Base-by-base conservation (phyloP, 2,888 invertebrate genomes). In the Smittia sp. region DNA sequence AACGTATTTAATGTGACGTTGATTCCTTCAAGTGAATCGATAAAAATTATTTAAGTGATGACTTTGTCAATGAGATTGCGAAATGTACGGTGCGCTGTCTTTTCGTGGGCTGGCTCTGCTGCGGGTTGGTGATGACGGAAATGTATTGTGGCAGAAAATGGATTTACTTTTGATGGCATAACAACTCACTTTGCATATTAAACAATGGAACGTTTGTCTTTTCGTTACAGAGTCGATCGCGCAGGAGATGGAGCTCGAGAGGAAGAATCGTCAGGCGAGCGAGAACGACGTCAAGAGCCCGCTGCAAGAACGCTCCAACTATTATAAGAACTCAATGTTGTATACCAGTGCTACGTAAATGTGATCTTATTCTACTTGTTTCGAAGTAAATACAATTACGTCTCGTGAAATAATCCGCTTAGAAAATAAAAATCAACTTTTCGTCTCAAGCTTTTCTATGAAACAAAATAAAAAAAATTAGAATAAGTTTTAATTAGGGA, bases 291-390 rank as follows among this genome's bases (percentile, higher is more conserved):
- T 93, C 74, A 93, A 93, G 83, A 91, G 93, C 78, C 92, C 93
- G 41, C 85, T 93, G 76, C 91, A 92, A 78, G 93, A 93, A 83
- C 86, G 90, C 75, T 87, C 88, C 74, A 88, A 89, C 78, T 94
- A 94, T 83, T 94, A 93, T 85, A 94, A 94, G 84, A 94, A 93
- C 84, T 93, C 94, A 39, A 93, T 94, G 77, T 86, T 94, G 76
- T 94, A 93, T 82, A 93, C 93, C 78, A 93, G 93, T 81, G 93
- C 93, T 80, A 93, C 93, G 84, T 88, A 87, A 85, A 62, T 72
- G 72, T 72, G 72, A 72, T 72, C 52, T 27, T 25, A 63, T n/a
- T 63, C 3, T 20, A 46, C 13, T 46, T 46, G 13, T 46, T 46
- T 46, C 9, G 15, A 46, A 46, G 46, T 46, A 46, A 46, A 46